These are phyloP conservation scores for Adelges cooleyi DNA, from an alignment of 1,140 invertebrate genomes.

Conservation along the genomic window DNA sequence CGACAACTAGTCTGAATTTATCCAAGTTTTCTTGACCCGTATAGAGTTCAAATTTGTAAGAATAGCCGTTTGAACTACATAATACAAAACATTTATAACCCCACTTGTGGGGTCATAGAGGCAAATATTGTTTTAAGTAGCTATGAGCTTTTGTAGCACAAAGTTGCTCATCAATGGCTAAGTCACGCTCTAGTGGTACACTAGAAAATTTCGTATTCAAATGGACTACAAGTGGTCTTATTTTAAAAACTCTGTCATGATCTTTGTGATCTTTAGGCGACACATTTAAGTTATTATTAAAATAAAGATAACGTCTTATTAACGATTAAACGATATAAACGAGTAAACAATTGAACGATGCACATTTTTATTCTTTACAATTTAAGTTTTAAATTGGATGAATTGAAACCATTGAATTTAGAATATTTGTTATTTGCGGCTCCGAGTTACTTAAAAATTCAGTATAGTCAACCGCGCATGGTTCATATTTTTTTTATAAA, in stretches of 20 bases:
- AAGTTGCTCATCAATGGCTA: conserved; percentile 37
- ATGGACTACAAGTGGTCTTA: conserved; percentile 21
- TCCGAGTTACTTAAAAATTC: no score
- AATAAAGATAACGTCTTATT: neutral
- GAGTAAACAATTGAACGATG: neutral
- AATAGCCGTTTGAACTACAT: conserved; percentile 32
- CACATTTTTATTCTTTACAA: neutral
- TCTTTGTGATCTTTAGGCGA: neutral
- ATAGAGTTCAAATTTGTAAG: conserved; percentile 36
- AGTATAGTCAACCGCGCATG: no score
- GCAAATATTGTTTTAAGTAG: conserved; percentile 36
- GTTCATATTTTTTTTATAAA: no score
- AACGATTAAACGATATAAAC: neutral
- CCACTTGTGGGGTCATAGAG: conserved; percentile 37
- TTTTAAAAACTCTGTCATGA: conserved; percentile 27
- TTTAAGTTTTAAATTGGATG: no score
- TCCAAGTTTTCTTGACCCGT: conserved; percentile 32
- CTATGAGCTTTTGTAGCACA: conserved; percentile 35
- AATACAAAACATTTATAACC: conserved; percentile 36
- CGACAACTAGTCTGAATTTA: conserved; percentile 1
- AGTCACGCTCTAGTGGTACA: conserved; percentile 34
- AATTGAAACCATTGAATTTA: no score
- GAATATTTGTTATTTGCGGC: no score
- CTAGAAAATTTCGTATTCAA: conserved; percentile 12
- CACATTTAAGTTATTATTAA: neutral